Percentiles rank a stretch among this genome's conserved stretches.
Evolutionary conservation across 2,797 vertebrate genomes (phyloP).

Genomic region (Gymnoscopelus microlampas): DNA sequence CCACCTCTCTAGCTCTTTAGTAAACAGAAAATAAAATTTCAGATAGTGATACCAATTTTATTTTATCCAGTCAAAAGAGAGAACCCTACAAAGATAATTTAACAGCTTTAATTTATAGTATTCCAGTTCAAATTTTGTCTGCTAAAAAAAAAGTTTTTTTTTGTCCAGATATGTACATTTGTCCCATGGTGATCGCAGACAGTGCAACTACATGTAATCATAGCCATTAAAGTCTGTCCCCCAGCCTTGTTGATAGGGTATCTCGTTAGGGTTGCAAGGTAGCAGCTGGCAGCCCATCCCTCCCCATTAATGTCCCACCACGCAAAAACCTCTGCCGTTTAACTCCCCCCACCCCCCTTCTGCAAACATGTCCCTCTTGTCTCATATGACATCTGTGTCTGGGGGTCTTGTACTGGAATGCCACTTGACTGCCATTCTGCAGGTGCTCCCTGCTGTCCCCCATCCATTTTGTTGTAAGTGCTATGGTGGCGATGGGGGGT

Average conservation of each 20-base stretch:
- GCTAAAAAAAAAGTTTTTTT: too few relatives aligned
- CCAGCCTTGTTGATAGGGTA: conserved; percentile 67
- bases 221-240: conserved; percentile 68
- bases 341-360: conserved; percentile 49
- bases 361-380: conserved; percentile 67
- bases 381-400: conserved; percentile 80
- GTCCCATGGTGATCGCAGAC: conserved; percentile 29
- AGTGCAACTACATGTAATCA: conserved; percentile 54
- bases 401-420: conserved; percentile 81
- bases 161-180: conserved; percentile 32
- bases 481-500: conserved; percentile 19
- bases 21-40: too few relatives aligned
- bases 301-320: conserved; percentile 66
- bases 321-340: conserved; percentile 64
- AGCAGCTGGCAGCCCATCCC: conserved; percentile 74
- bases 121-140: too few relatives aligned
- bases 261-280: conserved; percentile 74
- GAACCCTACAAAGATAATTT: too few relatives aligned
- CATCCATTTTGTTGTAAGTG: conserved; percentile 47
- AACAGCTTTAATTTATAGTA: too few relatives aligned
- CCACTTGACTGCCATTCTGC: conserved; percentile 66
- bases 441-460: conserved; percentile 74
- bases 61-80: too few relatives aligned
- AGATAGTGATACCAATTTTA: too few relatives aligned
- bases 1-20: too few relatives aligned